These are phyloP conservation scores for Drosophila neonasuta DNA, from an alignment of 2,888 invertebrate species.

Conservation along the genomic window DNA sequence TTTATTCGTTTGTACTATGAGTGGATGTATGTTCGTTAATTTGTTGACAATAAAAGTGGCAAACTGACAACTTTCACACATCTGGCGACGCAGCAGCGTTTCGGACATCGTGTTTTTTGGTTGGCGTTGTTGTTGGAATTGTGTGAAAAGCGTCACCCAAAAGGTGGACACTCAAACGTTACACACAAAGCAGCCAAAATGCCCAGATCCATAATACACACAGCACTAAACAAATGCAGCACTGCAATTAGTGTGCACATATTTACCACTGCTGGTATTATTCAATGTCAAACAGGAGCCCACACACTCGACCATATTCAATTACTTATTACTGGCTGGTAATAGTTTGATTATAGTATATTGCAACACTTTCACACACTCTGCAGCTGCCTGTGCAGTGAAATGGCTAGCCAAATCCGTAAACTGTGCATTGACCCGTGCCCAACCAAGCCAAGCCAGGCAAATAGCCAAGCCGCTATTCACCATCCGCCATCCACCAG, in stretches of 20 bases:
- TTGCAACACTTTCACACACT: slow-evolving; percentile 75
- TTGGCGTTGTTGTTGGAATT: neutral
- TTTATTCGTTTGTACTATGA: slow-evolving; percentile 19
- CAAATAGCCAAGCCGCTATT: slow-evolving; percentile 34
- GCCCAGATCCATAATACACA: slow-evolving; percentile 41
- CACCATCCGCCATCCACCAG: slow-evolving; percentile 51
- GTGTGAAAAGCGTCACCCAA: slow-evolving; percentile 19
- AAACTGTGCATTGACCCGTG: slow-evolving; percentile 76
- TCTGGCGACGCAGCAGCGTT: slow-evolving; percentile 36
- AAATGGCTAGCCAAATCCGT: slow-evolving; percentile 73
- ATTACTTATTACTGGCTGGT: slow-evolving; percentile 39
- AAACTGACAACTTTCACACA: slow-evolving; percentile 76
- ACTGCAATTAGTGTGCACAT: slow-evolving; percentile 18
- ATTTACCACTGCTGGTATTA: slow-evolving; percentile 53
- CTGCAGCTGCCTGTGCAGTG: slow-evolving; percentile 50
- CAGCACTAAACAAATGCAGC: neutral
- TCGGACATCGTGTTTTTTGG: neutral
- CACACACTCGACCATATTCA: slow-evolving; percentile 36
- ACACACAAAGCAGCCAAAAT: neutral
- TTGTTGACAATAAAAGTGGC: slow-evolving; percentile 73
- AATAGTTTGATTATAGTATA: slow-evolving; percentile 38
- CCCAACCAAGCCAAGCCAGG: slow-evolving; percentile 28
- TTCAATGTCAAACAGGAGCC: slow-evolving; percentile 63
- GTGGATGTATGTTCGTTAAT: slow-evolving; percentile 51
- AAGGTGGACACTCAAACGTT: slow-evolving; percentile 11